A percentile compares a stretch with the other conserved stretches of the same genome.
phyloP scores from a whole-genome alignment of 2,113 vertebrate species.

The Pycnonotus jocosus region DNA sequence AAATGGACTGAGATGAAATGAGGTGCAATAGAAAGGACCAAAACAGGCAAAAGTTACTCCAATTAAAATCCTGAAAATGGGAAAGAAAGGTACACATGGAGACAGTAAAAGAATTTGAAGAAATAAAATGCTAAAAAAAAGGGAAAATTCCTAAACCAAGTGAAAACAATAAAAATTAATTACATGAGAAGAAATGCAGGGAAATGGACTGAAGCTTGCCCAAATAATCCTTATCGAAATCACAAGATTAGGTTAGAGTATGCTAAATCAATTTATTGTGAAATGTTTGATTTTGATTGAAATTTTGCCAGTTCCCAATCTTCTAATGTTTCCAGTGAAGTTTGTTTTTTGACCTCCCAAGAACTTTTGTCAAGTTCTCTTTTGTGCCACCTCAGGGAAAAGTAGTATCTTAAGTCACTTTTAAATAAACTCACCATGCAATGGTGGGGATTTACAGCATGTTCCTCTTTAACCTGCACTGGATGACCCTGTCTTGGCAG shows the following conservation, averaged over 20 bases:
- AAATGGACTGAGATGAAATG: background rate
- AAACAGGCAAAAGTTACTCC: background rate
- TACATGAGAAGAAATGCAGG: background rate
- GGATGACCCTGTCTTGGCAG: background rate
- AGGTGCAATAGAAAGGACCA: background rate
- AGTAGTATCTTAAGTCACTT: background rate
- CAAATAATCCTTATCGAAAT: background rate
- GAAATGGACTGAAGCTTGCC: background rate
- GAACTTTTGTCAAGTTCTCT: background rate
- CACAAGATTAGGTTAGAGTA: background rate
- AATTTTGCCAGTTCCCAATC: background rate
- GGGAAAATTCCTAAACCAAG: background rate
- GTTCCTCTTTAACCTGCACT: background rate
- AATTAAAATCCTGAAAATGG: background rate
- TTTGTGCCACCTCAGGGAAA: background rate
- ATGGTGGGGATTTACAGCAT: rapidly evolving
- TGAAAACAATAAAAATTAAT: background rate
- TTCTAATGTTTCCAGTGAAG: background rate
- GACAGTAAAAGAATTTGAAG: background rate
- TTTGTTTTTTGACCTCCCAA: background rate
- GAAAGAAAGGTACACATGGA: background rate
- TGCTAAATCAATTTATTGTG: background rate
- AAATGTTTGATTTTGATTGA: background rate
- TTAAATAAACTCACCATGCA: rapidly evolving
- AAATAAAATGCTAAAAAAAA: background rate